A percentile compares a stretch with the other conserved stretches of the same genome.
Evolutionary conservation across 2,113 vertebrate genomes (phyloP).

Genomic region (Protobothrops flavoviridis): DNA sequence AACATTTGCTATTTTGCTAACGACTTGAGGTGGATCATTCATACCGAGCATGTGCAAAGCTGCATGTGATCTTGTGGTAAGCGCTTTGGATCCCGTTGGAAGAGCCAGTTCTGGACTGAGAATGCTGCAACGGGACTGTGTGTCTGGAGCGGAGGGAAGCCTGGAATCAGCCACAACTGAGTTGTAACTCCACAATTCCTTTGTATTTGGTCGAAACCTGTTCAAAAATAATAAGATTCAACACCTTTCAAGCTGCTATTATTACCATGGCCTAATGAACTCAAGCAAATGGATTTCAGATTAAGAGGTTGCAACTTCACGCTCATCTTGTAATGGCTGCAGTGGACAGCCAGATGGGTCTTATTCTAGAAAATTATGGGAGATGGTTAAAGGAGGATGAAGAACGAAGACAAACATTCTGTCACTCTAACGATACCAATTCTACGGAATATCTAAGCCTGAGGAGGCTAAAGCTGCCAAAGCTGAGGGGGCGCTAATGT

Average conservation of each 20-base stretch:
- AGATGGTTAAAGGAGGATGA: background rate
- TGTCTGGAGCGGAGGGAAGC: conserved; percentile 85
- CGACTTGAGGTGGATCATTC: conserved; percentile 9
- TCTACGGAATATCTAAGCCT: background rate
- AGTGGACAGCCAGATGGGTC: background rate
- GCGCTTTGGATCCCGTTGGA: conserved; percentile 88
- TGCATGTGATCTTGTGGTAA: conserved; percentile 94
- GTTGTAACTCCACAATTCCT: conserved; percentile 96
- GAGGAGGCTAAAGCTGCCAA: background rate
- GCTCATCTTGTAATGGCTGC: no score
- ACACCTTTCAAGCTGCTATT: background rate
- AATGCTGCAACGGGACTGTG: conserved; percentile 91
- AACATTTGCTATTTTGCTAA: background rate
- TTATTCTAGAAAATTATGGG: background rate
- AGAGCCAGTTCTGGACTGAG: conserved; percentile 94
- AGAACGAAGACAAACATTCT: background rate
- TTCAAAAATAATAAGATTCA: conserved; percentile 41
- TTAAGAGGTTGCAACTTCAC: background rate
- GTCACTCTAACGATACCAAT: background rate
- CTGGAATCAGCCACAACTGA: conserved; percentile 95
- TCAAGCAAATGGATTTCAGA: background rate
- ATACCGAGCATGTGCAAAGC: conserved; percentile 96
- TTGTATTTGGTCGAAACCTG: conserved; percentile 86
- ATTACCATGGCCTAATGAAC: background rate
- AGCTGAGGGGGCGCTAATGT: background rate